A percentile compares a stretch with the other conserved stretches of the same genome.
Evolutionary conservation across 2,888 invertebrate genomes (phyloP).

Genomic region (Trisateles emortualis): DNA sequence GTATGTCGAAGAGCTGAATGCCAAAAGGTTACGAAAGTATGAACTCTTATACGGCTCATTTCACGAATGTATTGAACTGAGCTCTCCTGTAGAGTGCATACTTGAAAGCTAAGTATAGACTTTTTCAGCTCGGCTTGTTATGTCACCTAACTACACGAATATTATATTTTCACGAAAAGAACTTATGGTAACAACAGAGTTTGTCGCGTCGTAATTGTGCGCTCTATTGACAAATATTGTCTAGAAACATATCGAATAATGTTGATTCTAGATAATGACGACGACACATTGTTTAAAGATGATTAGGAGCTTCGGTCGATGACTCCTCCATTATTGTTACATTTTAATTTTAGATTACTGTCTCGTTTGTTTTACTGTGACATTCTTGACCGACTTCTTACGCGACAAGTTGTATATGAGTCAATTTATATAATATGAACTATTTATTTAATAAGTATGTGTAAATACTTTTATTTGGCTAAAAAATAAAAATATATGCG

Average conservation of each 20-base stretch:
- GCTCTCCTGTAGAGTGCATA: not conserved
- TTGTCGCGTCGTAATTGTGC: slow-evolving; percentile 13
- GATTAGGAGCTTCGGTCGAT: slow-evolving; percentile 41
- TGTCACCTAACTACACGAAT: not conserved
- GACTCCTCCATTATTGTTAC: slow-evolving; percentile 39
- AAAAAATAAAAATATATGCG: slow-evolving; percentile 15
- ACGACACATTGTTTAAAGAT: slow-evolving; percentile 26
- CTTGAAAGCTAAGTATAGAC: not conserved
- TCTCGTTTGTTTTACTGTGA: slow-evolving; percentile 23
- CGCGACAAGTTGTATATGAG: slow-evolving; percentile 14
- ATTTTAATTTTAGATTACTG: slow-evolving; percentile 28
- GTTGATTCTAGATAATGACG: slow-evolving; percentile 42
- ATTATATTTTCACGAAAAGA: slow-evolving; percentile 18
- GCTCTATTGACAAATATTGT: slow-evolving; percentile 26
- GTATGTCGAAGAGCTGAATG: not conserved
- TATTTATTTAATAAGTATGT: not conserved
- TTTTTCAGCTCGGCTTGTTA: slow-evolving; percentile 3
- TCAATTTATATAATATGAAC: slow-evolving; percentile 11
- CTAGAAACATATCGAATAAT: slow-evolving; percentile 33
- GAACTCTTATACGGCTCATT: not conserved
- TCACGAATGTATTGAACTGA: slow-evolving; percentile 3
- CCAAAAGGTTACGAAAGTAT: not conserved
- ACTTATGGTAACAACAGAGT: not conserved
- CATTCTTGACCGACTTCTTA: slow-evolving; percentile 41
- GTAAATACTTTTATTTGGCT: slow-evolving; percentile 1